phyloP scores from a whole-genome alignment of 2,888 invertebrate species.

The Ectemnius continuus region DNA sequence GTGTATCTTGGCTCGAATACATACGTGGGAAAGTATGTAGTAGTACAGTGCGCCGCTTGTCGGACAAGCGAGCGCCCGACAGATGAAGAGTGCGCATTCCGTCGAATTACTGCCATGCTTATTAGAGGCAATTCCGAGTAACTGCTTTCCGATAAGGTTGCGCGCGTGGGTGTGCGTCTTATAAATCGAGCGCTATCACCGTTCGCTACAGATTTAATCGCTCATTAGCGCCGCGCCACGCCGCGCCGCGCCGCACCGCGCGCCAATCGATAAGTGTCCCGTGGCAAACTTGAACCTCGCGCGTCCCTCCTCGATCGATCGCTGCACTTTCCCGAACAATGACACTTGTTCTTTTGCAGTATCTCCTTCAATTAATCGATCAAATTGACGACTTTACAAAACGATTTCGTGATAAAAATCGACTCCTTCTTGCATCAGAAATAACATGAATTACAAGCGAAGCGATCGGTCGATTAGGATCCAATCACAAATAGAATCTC shows the following conservation, averaged over 20 bases:
- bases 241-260: conserved; percentile 5
- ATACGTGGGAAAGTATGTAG: too few relatives aligned
- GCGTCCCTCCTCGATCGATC: conserved; percentile 8
- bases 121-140: conserved; percentile 12
- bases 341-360: conserved; percentile 7
- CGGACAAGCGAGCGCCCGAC: too few relatives aligned
- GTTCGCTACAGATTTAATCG: conserved; percentile 26
- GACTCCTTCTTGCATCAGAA: too few relatives aligned
- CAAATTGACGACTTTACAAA: too few relatives aligned
- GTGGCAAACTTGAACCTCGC: conserved; percentile 3
- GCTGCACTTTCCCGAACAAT: conserved; percentile 7
- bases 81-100: conserved; percentile 8
- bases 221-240: conserved; percentile 32
- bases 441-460: too few relatives aligned
- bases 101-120: conserved; percentile 15
- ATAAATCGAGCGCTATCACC: conserved; percentile 28
- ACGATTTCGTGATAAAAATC: too few relatives aligned
- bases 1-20: too few relatives aligned
- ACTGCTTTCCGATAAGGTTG: conserved; percentile 12
- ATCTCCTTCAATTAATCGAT: background rate
- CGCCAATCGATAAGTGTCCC: conserved; percentile 22
- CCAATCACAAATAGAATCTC: too few relatives aligned
- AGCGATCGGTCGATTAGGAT: too few relatives aligned
- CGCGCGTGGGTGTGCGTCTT: background rate
- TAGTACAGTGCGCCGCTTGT: too few relatives aligned